Evolutionary conservation across 2,888 invertebrate species (phyloP), one percentile per base, ranked within the genome.

Genomic region (Drosophila heteroneura): DNA sequence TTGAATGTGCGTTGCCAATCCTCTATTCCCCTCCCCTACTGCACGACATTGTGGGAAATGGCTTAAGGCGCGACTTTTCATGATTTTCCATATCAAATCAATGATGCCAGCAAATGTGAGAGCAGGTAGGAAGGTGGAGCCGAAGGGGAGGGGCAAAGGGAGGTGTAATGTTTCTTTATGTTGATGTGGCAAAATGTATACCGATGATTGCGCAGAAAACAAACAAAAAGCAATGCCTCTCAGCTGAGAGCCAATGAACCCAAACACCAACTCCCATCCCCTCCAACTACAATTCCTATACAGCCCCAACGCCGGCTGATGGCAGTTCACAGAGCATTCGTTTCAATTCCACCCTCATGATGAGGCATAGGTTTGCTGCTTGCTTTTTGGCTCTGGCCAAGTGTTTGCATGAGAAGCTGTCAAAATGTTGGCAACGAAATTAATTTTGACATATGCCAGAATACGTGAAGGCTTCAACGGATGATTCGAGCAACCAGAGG

Each of bases 371-470:
- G 35, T 28, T 35, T 60, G 22, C 49, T n/a, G 33, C 28, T 35
- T 44, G 47, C 28, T 58, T 22, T 49, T 51, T 52, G 54, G 61
- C 33, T 44, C 49, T 65, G 72, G 73, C 81, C 79, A 78, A 81
- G 82, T 75, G 87, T 75, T 85, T 75, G 81, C 78, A 78, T 82
- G 90, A 89, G 80, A 87, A 82, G 73, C 88, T 89, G 87, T 87
- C 85, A 85, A 87, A 85, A 85, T 82, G 90, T 85, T 89, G 78
- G 74, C 76, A 78, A 75, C 76, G 75, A 85, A 84, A 85, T 85
- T 85, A 85, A 87, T 89, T 89, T 89, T 85, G 85, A 89, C 85
- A 89, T 78, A 78, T 89, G 85, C 88, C 85, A 85, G 80, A 89
- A 87, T 76, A 81, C 81, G 80, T 85, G 82, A 87, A 70, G 90